Evolutionary conservation across 2,797 vertebrate species (phyloP).

Genomic region (Spatula versicolor): DNA sequence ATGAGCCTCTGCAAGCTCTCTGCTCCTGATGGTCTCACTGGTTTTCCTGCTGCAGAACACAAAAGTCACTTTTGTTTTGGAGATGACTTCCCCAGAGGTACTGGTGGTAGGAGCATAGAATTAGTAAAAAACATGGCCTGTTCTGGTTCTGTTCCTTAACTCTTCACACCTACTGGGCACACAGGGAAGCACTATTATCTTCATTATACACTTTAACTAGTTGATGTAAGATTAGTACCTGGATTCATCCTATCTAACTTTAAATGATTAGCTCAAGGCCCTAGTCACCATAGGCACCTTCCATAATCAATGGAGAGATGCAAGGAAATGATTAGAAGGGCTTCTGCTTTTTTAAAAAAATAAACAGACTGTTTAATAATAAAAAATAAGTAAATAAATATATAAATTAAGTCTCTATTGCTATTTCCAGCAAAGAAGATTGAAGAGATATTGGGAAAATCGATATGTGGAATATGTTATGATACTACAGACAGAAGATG

Average conservation of each 20-base stretch:
- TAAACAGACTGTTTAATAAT: no score
- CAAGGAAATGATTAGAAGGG: background rate
- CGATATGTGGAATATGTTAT: rapidly evolving
- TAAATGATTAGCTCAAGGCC: background rate
- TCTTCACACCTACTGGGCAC: background rate
- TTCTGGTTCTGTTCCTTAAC: background rate
- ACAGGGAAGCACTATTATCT: background rate
- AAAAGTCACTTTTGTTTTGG: background rate
- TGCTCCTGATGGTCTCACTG: background rate
- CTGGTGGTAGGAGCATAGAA: background rate
- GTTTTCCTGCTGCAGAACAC: background rate
- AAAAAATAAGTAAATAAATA: background rate
- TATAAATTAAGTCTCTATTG: background rate
- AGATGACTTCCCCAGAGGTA: background rate
- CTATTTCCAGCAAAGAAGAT: background rate
- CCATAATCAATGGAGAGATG: background rate
- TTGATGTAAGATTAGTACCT: background rate
- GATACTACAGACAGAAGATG: background rate
- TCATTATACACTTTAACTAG: background rate
- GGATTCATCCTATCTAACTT: background rate
- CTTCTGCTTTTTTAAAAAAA: background rate
- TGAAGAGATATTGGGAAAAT: background rate
- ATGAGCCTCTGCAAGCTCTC: background rate
- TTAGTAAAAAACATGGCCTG: background rate
- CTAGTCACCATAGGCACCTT: background rate